phyloP scores from a whole-genome alignment of 2,113 vertebrate genomes.

The Chrysochloris asiatica region DNA sequence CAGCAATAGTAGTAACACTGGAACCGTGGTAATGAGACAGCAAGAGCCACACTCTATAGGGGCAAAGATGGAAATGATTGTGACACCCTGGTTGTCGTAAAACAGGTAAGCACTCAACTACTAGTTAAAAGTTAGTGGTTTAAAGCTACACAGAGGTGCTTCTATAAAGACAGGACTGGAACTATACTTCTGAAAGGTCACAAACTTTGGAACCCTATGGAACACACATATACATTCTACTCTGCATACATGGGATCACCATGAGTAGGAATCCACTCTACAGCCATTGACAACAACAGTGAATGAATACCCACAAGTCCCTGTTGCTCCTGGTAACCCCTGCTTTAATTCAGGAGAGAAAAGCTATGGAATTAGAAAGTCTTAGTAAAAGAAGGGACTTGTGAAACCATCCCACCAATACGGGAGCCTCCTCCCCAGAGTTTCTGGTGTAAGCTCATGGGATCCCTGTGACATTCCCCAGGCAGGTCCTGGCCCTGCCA shows the following conservation, averaged over 20 bases:
- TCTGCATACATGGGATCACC: neutral
- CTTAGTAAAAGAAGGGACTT: neutral
- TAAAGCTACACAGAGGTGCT: neutral
- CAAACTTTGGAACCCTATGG: neutral
- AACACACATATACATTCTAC: too few species aligned
- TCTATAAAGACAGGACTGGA: neutral
- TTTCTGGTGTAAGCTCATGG: neutral
- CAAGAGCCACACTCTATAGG: accelerated
- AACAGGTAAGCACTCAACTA: neutral
- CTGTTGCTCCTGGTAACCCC: neutral
- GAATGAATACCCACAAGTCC: neutral
- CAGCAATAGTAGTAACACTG: too few species aligned
- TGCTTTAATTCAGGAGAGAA: too few species aligned
- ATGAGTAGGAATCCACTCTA: neutral
- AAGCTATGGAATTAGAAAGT: too few species aligned
- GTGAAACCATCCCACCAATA: accelerated
- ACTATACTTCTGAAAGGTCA: neutral
- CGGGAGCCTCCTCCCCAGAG: neutral
- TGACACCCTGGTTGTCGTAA: neutral
- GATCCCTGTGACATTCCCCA: neutral
- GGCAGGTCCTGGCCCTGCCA: neutral
- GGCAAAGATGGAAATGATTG: neutral
- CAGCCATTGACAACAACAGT: too few species aligned
- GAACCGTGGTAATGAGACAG: neutral
- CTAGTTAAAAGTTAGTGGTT: neutral